Conservation (phyloP, 2,888 invertebrate species). For the Phania funesta region DNA sequence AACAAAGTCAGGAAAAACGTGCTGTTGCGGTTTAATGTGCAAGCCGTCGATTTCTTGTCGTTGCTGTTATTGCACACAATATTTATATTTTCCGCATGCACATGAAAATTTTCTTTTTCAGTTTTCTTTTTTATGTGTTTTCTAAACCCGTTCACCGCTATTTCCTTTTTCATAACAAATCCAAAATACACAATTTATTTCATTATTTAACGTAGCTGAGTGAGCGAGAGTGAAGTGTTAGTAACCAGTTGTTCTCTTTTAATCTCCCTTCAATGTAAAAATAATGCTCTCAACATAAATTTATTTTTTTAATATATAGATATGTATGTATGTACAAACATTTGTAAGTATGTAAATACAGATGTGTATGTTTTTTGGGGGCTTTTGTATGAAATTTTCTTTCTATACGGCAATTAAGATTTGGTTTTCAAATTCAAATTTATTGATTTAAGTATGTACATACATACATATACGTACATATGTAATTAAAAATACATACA, state of each 20-base stretch:
- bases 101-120: constrained; percentile 49
- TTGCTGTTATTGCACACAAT: constrained; percentile 26
- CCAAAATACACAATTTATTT: constrained; percentile 41
- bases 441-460: no score
- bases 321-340: no score
- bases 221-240: constrained; percentile 18
- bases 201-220: constrained; percentile 42
- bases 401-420: no score
- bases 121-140: constrained; percentile 37
- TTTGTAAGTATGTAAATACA: no score
- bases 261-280: constrained; percentile 61
- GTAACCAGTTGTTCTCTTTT: constrained; percentile 53
- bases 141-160: constrained; percentile 67
- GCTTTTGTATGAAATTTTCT: no score
- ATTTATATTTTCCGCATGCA: constrained; percentile 55
- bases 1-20: constrained; percentile 64
- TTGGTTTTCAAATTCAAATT: no score
- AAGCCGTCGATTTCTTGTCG: constrained; percentile 28
- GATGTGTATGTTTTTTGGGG: no score
- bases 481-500: no score
- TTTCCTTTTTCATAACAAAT: constrained; percentile 59
- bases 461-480: no score
- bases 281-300: neutral
- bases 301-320: no score
- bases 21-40: constrained; percentile 66